Base-by-base conservation (phyloP, 2,888 invertebrate species). In the Phoronis australis region DNA sequence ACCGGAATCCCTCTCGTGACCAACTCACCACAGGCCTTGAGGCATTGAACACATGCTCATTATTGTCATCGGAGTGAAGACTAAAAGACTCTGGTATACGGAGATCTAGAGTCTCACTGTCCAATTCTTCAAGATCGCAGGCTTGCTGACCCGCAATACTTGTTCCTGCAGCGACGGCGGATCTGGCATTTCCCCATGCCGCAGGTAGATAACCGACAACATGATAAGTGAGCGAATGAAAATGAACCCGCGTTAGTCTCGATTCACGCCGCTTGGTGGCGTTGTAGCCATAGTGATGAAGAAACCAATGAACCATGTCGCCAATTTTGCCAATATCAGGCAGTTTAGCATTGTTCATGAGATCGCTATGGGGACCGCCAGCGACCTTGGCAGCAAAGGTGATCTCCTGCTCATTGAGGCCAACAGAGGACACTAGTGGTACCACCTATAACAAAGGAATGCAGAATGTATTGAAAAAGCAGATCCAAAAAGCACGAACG, bases 161-260 rank as follows among this genome's bases (percentile, higher is more conserved):
- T 2, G 79, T 75, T 20, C 80, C 79, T 2, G 78, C 78, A n/a
- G 78, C 76, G 4, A 77, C 63, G 9, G 78, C 76, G 0, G 76
- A 68, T 3, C 64, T 68, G 21, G 69, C 62, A 54, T 80, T 79
- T 9, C 62, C 62, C 80, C 80, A 80, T 38, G 69, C 71, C 21
- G 66, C 62, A 4, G 63, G 58, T n/a, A 62, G 49, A 5, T 59
- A 59, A 15, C 72, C 79, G 50, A 78, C 68, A 22, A 80, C 72
- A 59, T 80, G 80, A 58, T 71, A 80, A 2, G 77, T 77, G 20
- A 79, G 62, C n/a, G 74, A 78, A 54, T 79, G 78, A 55, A 80
- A 79, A 59, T 80, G 80, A 27, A 80, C 69, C 38, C 80, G 59
- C 20, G 78, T 75, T 25, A 80, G 68, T 41, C 75, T 65, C 27